Evolutionary conservation across 1,140 invertebrate species (phyloP).

Genomic region (Homarus americanus): DNA sequence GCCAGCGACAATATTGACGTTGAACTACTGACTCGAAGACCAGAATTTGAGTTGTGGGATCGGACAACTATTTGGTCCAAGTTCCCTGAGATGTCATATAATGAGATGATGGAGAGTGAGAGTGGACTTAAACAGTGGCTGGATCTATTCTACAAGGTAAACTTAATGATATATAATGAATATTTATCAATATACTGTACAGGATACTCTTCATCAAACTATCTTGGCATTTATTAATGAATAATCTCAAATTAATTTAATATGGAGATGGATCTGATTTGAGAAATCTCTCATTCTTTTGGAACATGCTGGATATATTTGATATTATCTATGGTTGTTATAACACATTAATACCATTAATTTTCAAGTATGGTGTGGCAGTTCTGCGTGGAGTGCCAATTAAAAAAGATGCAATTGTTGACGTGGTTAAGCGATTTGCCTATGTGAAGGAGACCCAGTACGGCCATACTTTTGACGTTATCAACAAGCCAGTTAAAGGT

Average conservation of each 20-base stretch:
- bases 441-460: slow-evolving; percentile 78
- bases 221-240: background rate
- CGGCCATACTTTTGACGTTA: slow-evolving; percentile 77
- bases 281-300: background rate
- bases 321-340: too few species aligned
- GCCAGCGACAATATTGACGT: slow-evolving; percentile 72
- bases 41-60: slow-evolving; percentile 77
- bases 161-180: background rate
- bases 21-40: slow-evolving; percentile 67
- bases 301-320: background rate
- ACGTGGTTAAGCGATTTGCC: slow-evolving; percentile 77
- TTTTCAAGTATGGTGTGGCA: slow-evolving; percentile 76
- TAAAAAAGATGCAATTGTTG: slow-evolving; percentile 76
- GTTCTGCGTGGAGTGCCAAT: slow-evolving; percentile 76
- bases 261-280: background rate
- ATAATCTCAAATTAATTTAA: background rate
- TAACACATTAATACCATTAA: background rate
- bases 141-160: slow-evolving; percentile 77
- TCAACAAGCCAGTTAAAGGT: slow-evolving; percentile 77
- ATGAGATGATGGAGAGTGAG: slow-evolving; percentile 77
- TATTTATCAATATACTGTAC: background rate
- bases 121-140: slow-evolving; percentile 77
- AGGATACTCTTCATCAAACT: background rate
- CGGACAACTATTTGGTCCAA: slow-evolving; percentile 76
- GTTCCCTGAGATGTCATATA: slow-evolving; percentile 77